Conservation (phyloP, 2,797 vertebrate genomes). For the Hyperoplus lanceolatus region DNA sequence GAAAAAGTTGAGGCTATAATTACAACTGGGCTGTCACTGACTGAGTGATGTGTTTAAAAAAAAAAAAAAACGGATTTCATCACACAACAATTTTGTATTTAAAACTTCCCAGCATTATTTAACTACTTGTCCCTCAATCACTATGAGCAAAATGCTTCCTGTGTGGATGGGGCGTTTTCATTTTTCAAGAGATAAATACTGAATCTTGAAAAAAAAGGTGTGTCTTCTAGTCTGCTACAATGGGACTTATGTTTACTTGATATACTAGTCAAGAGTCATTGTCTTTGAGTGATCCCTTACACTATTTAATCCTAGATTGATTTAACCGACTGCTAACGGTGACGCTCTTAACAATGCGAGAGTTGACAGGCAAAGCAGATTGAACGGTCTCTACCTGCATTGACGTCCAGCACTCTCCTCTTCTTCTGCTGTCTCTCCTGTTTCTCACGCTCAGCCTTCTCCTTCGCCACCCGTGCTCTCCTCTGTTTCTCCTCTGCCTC, state of each 20-base stretch:
- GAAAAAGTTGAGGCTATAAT: background rate
- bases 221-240: slow-evolving; percentile 39
- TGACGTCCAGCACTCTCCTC: slow-evolving; percentile 93
- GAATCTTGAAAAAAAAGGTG: slow-evolving; percentile 25
- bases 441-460: slow-evolving; percentile 95
- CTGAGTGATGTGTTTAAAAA: too few species aligned
- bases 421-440: slow-evolving; percentile 93
- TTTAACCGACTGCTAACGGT: slow-evolving; percentile 34
- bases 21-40: background rate
- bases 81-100: too few species aligned
- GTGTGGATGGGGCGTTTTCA: slow-evolving; percentile 4
- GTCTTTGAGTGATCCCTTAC: slow-evolving; percentile 48
- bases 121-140: slow-evolving; percentile 23
- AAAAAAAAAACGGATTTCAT: background rate
- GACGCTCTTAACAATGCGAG: slow-evolving; percentile 35
- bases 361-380: slow-evolving; percentile 47
- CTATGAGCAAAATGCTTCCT: slow-evolving; percentile 18
- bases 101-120: background rate
- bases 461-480: slow-evolving; percentile 91
- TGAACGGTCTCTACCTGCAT: slow-evolving; percentile 87
- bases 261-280: slow-evolving; percentile 49
- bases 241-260: slow-evolving; percentile 41
- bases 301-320: slow-evolving; percentile 48
- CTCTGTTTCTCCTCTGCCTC: slow-evolving; percentile 95
- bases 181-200: slow-evolving; percentile 26